phyloP scores from a whole-genome alignment of 2,888 invertebrate species.

The Mechanitis messenoides region DNA sequence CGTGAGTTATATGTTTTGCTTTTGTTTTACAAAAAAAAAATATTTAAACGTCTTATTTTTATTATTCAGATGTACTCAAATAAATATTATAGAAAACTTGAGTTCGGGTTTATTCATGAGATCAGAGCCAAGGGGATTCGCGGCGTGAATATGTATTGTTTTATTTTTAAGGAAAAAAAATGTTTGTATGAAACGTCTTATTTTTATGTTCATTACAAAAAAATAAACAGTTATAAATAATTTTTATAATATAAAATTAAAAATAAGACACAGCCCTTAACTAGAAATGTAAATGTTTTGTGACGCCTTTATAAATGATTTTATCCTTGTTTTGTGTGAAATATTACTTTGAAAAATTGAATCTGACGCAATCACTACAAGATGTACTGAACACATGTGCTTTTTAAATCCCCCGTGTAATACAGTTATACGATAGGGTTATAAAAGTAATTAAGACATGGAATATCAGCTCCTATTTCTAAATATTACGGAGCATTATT shows the following conservation, averaged over 20 bases:
- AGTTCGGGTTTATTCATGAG: too few species aligned
- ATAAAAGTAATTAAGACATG: background rate
- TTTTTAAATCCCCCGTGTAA: conserved; percentile 44
- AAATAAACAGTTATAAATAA: too few species aligned
- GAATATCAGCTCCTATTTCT: background rate
- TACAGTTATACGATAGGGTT: conserved; percentile 33
- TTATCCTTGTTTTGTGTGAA: conserved; percentile 69
- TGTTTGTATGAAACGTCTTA: too few species aligned
- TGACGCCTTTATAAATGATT: conserved; percentile 72
- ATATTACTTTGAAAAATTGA: conserved; percentile 70
- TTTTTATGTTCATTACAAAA: background rate
- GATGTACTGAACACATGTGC: conserved; percentile 51
- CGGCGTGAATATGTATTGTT: too few species aligned
- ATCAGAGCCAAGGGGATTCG: too few species aligned
- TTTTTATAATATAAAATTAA: background rate
- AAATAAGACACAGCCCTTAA: conserved; percentile 41
- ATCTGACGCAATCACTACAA: conserved; percentile 65
- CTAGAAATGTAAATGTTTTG: conserved; percentile 33
- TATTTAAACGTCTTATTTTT: too few species aligned
- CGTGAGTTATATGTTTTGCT: too few species aligned
- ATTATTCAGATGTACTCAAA: too few species aligned
- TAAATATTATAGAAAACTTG: too few species aligned
- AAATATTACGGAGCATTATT: background rate
- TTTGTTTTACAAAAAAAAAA: too few species aligned
- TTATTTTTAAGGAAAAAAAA: too few species aligned